A percentile compares a stretch with the other conserved stretches of the same genome.
These are phyloP conservation scores for Euleptes europaea DNA, from an alignment of 2,113 vertebrate genomes.

Conservation along the genomic window DNA sequence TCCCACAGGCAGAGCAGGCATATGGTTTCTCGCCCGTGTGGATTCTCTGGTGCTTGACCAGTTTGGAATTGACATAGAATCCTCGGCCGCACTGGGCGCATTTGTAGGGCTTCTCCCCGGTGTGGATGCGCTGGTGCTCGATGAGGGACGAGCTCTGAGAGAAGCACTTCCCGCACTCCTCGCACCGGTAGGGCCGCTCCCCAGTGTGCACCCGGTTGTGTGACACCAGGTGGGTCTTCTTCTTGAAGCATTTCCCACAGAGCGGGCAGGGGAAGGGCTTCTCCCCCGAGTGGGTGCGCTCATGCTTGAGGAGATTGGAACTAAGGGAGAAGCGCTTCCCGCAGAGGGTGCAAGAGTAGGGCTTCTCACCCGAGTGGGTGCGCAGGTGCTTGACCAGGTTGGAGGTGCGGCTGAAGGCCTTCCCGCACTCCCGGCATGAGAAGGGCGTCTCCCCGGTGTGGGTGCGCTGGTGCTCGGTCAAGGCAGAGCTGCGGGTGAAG, in stretches of 20 bases:
- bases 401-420: constrained; percentile 36
- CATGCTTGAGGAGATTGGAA: constrained; percentile 46
- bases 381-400: constrained; percentile 20
- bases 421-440: constrained; percentile 28
- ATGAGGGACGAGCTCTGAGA: constrained; percentile 84
- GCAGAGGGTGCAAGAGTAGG: constrained; percentile 19
- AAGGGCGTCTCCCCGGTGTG: constrained; percentile 65
- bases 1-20: constrained; percentile 85
- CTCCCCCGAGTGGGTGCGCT: constrained; percentile 87
- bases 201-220: constrained; percentile 87
- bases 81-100: constrained; percentile 87
- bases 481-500: constrained; percentile 76
- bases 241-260: constrained; percentile 89
- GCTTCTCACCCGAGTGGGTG: constrained; percentile 41
- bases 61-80: constrained; percentile 87
- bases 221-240: constrained; percentile 86
- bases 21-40: constrained; percentile 86
- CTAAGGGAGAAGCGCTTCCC: constrained; percentile 36
- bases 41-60: constrained; percentile 86
- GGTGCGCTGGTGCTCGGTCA: constrained; percentile 78
- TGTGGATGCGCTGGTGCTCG: constrained; percentile 86
- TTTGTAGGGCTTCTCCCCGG: constrained; percentile 87
- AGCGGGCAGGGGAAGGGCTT: constrained; percentile 88
- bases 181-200: constrained; percentile 88
- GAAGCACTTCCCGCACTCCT: constrained; percentile 86